Conservation (phyloP, 2,113 vertebrate genomes). For the Eubucco bourcierii region DNA sequence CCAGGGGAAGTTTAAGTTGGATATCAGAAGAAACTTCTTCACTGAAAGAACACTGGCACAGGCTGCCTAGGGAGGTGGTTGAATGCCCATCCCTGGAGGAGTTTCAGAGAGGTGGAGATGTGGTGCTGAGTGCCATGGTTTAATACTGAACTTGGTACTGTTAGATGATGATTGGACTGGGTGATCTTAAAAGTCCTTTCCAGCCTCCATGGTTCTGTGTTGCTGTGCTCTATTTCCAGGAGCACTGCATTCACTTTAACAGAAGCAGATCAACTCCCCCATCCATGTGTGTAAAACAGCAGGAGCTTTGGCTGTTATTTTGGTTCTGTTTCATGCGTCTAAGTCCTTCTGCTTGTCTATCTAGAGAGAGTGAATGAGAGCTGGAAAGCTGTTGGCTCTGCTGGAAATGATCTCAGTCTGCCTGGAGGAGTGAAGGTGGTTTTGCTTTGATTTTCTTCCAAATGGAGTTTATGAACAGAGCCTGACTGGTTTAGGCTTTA, state of each 20-base stretch:
- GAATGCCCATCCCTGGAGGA: no score
- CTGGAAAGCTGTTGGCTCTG: conserved; percentile 48
- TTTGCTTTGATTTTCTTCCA: conserved; percentile 10
- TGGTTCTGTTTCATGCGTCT: background rate
- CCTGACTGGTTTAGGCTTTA: background rate
- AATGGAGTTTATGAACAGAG: background rate
- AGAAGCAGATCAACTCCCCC: no score
- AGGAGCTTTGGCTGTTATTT: background rate
- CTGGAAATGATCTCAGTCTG: conserved; percentile 34
- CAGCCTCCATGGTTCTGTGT: background rate
- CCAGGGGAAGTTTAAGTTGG: no score
- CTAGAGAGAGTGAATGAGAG: conserved; percentile 61
- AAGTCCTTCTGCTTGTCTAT: background rate
- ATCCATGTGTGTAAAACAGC: background rate
- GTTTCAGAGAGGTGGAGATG: no score
- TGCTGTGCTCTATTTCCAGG: background rate
- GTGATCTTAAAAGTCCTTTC: no score
- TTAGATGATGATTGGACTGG: no score
- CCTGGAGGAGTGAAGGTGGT: conserved; percentile 67
- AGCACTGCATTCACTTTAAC: background rate
- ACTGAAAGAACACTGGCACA: no score
- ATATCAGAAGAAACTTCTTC: no score
- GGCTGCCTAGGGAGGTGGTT: no score
- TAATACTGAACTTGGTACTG: no score
- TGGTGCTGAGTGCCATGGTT: no score